Evolutionary conservation across 2,888 invertebrate genomes (phyloP).

Genomic region (Megaustenia siamemsis): DNA sequence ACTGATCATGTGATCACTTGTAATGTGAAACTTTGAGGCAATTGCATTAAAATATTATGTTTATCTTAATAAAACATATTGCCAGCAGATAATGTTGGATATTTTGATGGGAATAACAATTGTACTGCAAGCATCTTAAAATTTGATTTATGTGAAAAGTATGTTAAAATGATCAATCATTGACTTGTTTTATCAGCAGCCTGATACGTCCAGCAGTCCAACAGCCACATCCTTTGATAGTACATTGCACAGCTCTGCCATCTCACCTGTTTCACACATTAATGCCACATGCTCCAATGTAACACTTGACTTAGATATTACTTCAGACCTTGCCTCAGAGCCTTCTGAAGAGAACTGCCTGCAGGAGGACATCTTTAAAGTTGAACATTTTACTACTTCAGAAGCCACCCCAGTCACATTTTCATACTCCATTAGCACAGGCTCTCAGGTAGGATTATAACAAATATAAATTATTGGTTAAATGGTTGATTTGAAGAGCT

Average conservation of each 20-base stretch:
- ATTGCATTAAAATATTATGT: not conserved
- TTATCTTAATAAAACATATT: not conserved
- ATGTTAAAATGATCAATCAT: not conserved
- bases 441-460: conserved; percentile 13
- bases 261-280: not conserved
- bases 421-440: not conserved
- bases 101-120: too few relatives aligned
- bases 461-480: too few relatives aligned
- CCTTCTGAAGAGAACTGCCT: conserved; percentile 23
- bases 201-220: conserved; percentile 25
- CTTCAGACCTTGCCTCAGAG: conserved; percentile 6
- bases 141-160: too few relatives aligned
- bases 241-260: not conserved
- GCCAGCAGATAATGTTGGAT: too few relatives aligned
- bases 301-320: conserved; percentile 12
- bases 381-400: not conserved
- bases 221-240: conserved; percentile 15
- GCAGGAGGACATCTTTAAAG: conserved; percentile 14
- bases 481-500: too few relatives aligned
- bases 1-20: too few relatives aligned
- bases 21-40: not conserved
- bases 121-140: too few relatives aligned
- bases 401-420: conserved; percentile 7
- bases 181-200: conserved; percentile 5
- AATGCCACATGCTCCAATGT: not conserved